Conservation (phyloP, 2,888 invertebrate species). For the Eilema sororculum region DNA sequence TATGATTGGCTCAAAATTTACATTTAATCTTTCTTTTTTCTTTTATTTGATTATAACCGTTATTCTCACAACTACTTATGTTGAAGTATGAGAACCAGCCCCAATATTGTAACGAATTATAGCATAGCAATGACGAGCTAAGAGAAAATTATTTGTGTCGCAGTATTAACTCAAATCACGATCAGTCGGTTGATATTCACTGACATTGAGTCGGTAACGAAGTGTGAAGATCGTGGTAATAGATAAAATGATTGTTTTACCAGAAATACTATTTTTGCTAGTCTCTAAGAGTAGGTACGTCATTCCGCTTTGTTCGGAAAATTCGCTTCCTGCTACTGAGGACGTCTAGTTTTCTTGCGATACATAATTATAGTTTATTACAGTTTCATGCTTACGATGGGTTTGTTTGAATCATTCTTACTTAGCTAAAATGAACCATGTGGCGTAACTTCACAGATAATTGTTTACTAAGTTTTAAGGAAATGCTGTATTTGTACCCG, state of each 20-base stretch:
- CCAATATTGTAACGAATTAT: neutral
- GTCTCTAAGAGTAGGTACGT: slow-evolving; percentile 30
- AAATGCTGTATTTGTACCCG: neutral
- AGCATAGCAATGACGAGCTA: neutral
- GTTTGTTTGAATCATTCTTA: slow-evolving; percentile 35
- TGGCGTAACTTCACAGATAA: neutral
- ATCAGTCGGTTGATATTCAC: slow-evolving; percentile 36
- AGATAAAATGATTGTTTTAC: slow-evolving; percentile 51
- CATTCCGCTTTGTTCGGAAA: slow-evolving; percentile 46
- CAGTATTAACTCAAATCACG: neutral
- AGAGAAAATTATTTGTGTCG: slow-evolving; percentile 6
- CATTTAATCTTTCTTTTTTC: neutral
- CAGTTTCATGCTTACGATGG: slow-evolving; percentile 13
- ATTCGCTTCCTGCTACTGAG: slow-evolving; percentile 47
- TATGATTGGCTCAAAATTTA: neutral
- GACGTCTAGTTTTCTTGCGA: slow-evolving; percentile 40
- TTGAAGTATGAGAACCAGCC: neutral
- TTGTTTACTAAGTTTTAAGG: neutral
- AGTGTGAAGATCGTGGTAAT: slow-evolving; percentile 72
- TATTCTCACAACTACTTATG: neutral
- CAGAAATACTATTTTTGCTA: slow-evolving; percentile 48
- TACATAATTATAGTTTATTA: slow-evolving; percentile 28
- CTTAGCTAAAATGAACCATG: neutral
- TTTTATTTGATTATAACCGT: neutral
- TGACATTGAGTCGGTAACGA: slow-evolving; percentile 70